These are phyloP conservation scores for Megalopta genalis DNA, from an alignment of 1,140 invertebrate species.

Conservation along the genomic window DNA sequence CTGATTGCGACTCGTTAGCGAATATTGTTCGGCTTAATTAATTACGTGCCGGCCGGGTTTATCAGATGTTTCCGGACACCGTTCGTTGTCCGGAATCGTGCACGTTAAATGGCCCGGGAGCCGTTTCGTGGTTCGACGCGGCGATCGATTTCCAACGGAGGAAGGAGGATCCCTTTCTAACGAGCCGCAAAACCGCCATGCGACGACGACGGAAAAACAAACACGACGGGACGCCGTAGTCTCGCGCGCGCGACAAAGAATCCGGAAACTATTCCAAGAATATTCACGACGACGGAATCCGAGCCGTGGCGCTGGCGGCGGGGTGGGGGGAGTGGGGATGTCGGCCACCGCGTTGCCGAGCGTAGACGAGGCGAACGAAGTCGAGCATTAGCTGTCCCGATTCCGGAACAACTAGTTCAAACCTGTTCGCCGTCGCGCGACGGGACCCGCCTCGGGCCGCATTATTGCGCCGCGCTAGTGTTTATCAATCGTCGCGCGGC, in stretches of 20 bases:
- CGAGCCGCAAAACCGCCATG: background rate
- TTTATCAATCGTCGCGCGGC: background rate
- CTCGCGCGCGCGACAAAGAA: background rate
- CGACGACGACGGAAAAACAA: too few relatives aligned
- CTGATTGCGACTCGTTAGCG: background rate
- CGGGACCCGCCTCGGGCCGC: background rate
- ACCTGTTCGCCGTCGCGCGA: slow-evolving; percentile 17
- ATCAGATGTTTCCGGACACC: background rate
- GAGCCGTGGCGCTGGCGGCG: too few relatives aligned
- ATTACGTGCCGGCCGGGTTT: background rate
- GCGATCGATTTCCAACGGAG: background rate
- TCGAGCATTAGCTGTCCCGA: background rate
- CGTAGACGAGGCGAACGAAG: background rate
- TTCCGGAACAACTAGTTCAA: slow-evolving; percentile 3
- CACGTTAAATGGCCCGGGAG: background rate
- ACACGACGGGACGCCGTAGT: background rate
- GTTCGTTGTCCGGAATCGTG: background rate
- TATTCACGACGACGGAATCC: background rate
- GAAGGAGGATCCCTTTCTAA: background rate
- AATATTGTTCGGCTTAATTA: background rate
- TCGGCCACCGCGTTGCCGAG: background rate
- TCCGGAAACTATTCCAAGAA: background rate
- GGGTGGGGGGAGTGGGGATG: too few relatives aligned
- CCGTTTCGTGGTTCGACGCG: background rate
- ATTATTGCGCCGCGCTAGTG: background rate